phyloP scores from a whole-genome alignment of 2,797 vertebrate genomes.

The Peromyscus melanophrys region DNA sequence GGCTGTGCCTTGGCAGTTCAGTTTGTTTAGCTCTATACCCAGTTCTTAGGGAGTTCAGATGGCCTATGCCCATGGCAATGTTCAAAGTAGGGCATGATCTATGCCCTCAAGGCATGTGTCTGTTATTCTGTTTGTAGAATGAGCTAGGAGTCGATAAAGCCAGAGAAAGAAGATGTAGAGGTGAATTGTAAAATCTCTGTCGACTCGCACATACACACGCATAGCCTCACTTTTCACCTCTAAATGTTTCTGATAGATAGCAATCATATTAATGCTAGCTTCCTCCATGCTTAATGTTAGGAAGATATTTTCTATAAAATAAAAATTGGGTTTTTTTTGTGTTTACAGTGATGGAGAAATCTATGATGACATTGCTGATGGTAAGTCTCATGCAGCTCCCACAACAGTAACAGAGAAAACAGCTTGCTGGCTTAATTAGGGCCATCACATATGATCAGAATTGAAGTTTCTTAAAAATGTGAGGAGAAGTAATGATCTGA shows the following conservation, averaged over 20 bases:
- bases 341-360: constrained; percentile 94
- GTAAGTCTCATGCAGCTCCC: constrained; percentile 88
- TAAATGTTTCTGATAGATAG: background rate
- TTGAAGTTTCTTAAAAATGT: constrained; percentile 52
- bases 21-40: background rate
- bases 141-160: constrained; percentile 3
- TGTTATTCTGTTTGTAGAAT: background rate
- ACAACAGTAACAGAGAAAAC: background rate
- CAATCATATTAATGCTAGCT: background rate
- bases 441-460: background rate
- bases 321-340: constrained; percentile 72
- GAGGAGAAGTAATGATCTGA: background rate
- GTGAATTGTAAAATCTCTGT: constrained; percentile 40
- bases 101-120: background rate
- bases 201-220: background rate
- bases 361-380: constrained; percentile 96
- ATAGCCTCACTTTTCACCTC: background rate
- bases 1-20: background rate
- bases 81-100: background rate
- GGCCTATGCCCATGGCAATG: background rate
- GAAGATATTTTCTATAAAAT: constrained; percentile 37
- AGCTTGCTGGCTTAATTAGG: constrained; percentile 33
- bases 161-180: background rate
- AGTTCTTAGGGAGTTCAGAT: background rate
- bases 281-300: constrained; percentile 50